These are phyloP conservation scores for Bradypodion pumilum DNA, from an alignment of 2,797 vertebrate genomes.

Conservation along the genomic window DNA sequence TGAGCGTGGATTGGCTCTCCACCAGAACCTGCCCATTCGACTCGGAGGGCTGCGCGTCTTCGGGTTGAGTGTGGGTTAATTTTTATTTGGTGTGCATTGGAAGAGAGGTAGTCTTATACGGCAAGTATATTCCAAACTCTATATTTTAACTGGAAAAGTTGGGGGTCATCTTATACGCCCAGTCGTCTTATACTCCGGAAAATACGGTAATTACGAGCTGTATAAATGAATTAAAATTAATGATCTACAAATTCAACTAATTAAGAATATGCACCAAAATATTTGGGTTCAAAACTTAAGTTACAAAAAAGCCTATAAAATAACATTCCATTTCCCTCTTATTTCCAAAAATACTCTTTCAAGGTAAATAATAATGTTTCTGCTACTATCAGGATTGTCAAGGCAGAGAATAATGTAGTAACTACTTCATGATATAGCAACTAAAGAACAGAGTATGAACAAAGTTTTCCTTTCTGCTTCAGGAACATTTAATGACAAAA, in stretches of 20 bases:
- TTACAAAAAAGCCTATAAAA: not conserved
- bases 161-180: too few relatives aligned
- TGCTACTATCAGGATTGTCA: not conserved
- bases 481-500: conserved; percentile 8
- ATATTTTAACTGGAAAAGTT: too few relatives aligned
- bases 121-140: too few relatives aligned
- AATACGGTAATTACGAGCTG: not conserved
- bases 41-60: too few relatives aligned
- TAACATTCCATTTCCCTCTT: not conserved
- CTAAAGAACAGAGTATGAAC: not conserved
- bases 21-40: too few relatives aligned
- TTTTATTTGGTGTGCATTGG: too few relatives aligned
- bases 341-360: not conserved
- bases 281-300: not conserved
- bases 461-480: not conserved
- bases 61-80: too few relatives aligned
- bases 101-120: too few relatives aligned
- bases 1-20: too few relatives aligned
- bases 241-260: not conserved
- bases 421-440: not conserved
- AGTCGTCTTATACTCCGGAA: too few relatives aligned
- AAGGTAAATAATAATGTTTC: not conserved
- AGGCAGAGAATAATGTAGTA: not conserved
- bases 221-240: not conserved
- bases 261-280: not conserved